These are phyloP conservation scores for Drosophila bipectinata DNA, from an alignment of 1,140 invertebrate genomes.

Conservation along the genomic window DNA sequence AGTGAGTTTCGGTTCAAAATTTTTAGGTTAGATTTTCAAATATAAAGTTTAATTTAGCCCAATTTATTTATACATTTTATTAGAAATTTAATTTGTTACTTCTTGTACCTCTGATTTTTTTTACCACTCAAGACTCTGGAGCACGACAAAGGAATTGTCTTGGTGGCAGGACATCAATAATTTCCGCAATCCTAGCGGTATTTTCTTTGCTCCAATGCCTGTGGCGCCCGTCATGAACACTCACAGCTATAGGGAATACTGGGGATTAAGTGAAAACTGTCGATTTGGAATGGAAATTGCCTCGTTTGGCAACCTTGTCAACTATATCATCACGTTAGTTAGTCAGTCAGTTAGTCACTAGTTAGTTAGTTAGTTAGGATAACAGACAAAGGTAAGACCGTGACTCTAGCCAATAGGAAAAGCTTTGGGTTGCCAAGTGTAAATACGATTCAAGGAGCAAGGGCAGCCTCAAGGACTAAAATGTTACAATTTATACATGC, in stretches of 20 bases:
- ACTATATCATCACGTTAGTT: constrained; percentile 78
- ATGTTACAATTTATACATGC: constrained; percentile 4
- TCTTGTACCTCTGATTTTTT: constrained; percentile 11
- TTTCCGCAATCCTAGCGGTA: constrained; percentile 57
- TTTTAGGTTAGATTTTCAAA: not conserved
- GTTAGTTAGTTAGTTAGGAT: constrained; percentile 76
- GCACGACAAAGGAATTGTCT: constrained; percentile 35
- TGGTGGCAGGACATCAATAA: constrained; percentile 47
- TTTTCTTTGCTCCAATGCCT: constrained; percentile 42
- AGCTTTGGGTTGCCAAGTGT: constrained; percentile 29
- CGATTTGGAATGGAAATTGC: constrained; percentile 17
- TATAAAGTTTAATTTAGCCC: not conserved
- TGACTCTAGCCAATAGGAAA: constrained; percentile 25
- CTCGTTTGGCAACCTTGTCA: constrained; percentile 48
- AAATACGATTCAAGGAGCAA: constrained; percentile 20
- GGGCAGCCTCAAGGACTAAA: constrained; percentile 1
- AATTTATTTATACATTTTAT: constrained; percentile 1
- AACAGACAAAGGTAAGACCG: constrained; percentile 43
- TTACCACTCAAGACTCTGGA: constrained; percentile 34
- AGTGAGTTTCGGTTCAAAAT: constrained; percentile 40
- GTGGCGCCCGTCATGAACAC: constrained; percentile 62
- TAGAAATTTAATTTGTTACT: not conserved
- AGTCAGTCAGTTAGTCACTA: constrained; percentile 71
- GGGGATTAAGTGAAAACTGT: not conserved
- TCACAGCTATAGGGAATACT: constrained; percentile 11